These are phyloP conservation scores for Linyphia triangularis DNA, from an alignment of 2,888 invertebrate species.

Conservation along the genomic window DNA sequence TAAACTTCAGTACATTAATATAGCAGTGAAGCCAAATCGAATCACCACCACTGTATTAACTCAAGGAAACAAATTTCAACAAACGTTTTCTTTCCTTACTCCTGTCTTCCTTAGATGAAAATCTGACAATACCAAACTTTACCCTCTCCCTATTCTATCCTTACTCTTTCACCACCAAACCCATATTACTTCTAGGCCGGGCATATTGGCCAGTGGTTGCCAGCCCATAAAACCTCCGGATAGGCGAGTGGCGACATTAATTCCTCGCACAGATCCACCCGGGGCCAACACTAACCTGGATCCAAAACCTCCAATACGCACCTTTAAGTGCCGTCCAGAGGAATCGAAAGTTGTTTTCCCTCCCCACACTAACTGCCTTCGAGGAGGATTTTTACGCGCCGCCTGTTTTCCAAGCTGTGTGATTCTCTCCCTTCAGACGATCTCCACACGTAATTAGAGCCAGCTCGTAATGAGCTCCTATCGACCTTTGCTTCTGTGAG, in stretches of 20 bases:
- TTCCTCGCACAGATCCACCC: slow-evolving; percentile 57
- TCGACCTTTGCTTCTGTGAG: slow-evolving; percentile 33
- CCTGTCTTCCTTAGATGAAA: background rate
- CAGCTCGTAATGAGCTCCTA: slow-evolving; percentile 52
- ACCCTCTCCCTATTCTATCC: too few relatives aligned
- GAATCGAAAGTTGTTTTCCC: slow-evolving; percentile 42
- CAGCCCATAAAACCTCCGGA: slow-evolving; percentile 55
- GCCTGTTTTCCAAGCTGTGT: slow-evolving; percentile 39
- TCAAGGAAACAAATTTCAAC: background rate
- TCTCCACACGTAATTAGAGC: slow-evolving; percentile 50
- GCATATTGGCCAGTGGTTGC: slow-evolving; percentile 6
- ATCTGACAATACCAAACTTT: background rate
- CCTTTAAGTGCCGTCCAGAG: slow-evolving; percentile 61
- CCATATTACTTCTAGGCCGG: background rate
- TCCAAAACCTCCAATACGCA: slow-evolving; percentile 54
- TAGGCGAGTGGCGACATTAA: slow-evolving; percentile 60
- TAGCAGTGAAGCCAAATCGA: background rate
- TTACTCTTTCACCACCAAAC: background rate
- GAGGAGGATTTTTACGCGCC: slow-evolving; percentile 57
- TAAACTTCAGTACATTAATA: too few relatives aligned
- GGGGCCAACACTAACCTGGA: slow-evolving; percentile 63
- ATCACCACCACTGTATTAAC: background rate
- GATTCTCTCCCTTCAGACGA: slow-evolving; percentile 42
- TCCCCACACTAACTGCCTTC: background rate
- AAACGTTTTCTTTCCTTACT: background rate